Evolutionary conservation across 1,140 invertebrate species (phyloP).

Genomic region (Sycobia sp.): DNA sequence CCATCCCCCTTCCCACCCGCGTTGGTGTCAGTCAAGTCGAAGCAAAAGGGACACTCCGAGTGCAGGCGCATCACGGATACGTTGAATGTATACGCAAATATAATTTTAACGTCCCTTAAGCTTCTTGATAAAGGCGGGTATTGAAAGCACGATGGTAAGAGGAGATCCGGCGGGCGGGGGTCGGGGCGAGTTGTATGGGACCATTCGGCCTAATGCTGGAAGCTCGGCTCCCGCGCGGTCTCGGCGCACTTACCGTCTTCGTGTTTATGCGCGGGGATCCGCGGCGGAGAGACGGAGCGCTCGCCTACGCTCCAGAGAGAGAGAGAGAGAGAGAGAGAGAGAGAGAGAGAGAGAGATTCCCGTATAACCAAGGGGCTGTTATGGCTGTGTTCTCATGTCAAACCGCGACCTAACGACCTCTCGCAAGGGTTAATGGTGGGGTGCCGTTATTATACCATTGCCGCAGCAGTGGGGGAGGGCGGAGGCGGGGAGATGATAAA

Average conservation of each 20-base stretch:
- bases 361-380: conserved; percentile 56
- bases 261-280: no score
- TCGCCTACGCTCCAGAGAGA: not conserved
- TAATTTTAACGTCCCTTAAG: no score
- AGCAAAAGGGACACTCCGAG: no score
- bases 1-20: no score
- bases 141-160: conserved; percentile 1
- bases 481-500: conserved; percentile 50
- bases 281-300: not conserved
- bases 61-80: no score
- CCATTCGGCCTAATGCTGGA: no score
- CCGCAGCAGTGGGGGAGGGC: conserved; percentile 36
- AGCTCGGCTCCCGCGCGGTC: not conserved
- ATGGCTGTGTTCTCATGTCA: conserved; percentile 58
- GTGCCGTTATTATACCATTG: conserved; percentile 11
- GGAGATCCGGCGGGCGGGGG: no score
- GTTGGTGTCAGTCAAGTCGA: no score
- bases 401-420: conserved; percentile 59
- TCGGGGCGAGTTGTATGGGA: no score
- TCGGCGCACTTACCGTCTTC: not conserved
- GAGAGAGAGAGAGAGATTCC: conserved; percentile 33
- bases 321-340: conserved; percentile 39
- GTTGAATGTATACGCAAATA: no score
- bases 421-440: conserved; percentile 52
- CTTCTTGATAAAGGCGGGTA: conserved; percentile 2